Conservation (phyloP, 2,888 invertebrate species). For the Lymantria monacha region DNA sequence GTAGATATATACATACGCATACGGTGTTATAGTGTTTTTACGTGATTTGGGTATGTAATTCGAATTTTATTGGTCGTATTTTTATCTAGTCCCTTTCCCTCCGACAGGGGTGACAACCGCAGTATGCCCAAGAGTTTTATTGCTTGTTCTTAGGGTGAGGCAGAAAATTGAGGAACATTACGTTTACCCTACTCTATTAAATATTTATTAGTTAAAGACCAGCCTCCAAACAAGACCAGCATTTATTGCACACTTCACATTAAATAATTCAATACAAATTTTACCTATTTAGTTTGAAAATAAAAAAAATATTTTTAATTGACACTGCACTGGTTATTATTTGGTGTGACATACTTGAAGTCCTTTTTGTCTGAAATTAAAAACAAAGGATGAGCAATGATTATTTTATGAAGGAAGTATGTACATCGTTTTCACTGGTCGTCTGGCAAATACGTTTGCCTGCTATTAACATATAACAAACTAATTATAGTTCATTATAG, state of each 20-base stretch:
- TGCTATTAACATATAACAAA: no score
- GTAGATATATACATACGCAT: no score
- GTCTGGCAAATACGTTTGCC: no score
- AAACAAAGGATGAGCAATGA: no score
- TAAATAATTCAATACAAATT: neutral
- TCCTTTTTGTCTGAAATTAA: no score
- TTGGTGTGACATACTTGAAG: no score
- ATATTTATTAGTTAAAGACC: slow-evolving; percentile 9
- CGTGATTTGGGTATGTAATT: slow-evolving; percentile 12
- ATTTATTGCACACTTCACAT: neutral
- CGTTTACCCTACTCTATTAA: slow-evolving; percentile 3
- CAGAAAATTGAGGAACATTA: slow-evolving; percentile 11
- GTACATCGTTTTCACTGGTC: no score
- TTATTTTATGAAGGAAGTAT: no score
- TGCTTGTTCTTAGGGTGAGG: slow-evolving; percentile 7
- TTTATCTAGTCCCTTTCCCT: slow-evolving; percentile 3
- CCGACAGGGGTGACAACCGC: slow-evolving; percentile 7
- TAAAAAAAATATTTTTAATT: no score
- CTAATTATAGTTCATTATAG: no score
- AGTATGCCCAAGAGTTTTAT: slow-evolving; percentile 17
- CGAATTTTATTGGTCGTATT: slow-evolving; percentile 11
- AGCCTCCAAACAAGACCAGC: neutral
- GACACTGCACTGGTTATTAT: no score
- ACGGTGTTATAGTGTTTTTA: neutral
- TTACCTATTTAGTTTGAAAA: no score